Conservation (phyloP, 2,888 invertebrate species). For the Branchipolynoe longqiensis region DNA sequence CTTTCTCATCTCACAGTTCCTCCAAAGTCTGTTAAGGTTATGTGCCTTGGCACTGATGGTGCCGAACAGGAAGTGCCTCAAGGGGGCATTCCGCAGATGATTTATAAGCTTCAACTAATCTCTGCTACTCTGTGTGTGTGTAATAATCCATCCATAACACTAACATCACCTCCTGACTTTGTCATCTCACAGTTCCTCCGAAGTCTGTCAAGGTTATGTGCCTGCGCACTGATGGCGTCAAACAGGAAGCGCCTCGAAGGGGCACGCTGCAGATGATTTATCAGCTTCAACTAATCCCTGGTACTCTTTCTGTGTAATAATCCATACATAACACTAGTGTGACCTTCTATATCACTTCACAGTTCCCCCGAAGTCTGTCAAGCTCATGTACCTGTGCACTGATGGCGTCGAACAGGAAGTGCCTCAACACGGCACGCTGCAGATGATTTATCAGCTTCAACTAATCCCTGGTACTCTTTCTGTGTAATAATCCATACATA, state of each 20-base stretch:
- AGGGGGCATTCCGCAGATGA: conserved; percentile 9
- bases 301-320: too few relatives aligned
- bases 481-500: too few relatives aligned
- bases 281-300: too few relatives aligned
- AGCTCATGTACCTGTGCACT: conserved; percentile 11
- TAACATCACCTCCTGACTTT: too few relatives aligned
- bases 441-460: too few relatives aligned
- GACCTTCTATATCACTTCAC: too few relatives aligned
- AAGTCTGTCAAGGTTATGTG: conserved; percentile 35
- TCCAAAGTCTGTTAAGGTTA: conserved; percentile 38
- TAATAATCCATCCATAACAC: too few relatives aligned
- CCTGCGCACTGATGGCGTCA: conserved; percentile 11
- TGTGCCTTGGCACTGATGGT: conserved; percentile 12
- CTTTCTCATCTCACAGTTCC: conserved; percentile 42
- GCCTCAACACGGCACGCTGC: neutral
- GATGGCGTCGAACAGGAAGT: conserved; percentile 29
- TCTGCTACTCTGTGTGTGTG: too few relatives aligned
- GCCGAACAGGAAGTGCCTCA: neutral
- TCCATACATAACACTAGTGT: too few relatives aligned
- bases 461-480: too few relatives aligned
- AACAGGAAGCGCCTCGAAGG: neutral
- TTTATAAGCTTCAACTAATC: too few relatives aligned
- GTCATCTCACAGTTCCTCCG: conserved; percentile 56
- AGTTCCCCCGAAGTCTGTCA: conserved; percentile 52
- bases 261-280: conserved; percentile 26